Evolutionary conservation across 2,888 invertebrate genomes (phyloP), one percentile per base, ranked within the genome.

Genomic region (Schizaphis graminum): DNA sequence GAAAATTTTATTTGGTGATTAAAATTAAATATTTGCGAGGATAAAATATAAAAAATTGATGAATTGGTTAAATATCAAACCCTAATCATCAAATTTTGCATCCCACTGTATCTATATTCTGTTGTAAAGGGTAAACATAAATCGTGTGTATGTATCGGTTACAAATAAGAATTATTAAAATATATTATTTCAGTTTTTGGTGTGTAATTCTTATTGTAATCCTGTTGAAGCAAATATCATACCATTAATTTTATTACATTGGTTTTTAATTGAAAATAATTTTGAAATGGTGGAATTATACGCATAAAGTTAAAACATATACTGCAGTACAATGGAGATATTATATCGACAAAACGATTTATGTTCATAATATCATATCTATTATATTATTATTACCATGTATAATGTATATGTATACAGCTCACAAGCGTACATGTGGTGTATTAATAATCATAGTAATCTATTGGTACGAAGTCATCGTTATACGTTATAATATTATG

Each of bases 191-290:
- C 21, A 77, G 77, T 77, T 77, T 77, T 35, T 35, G n/a, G 35
- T 77, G 67, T 35, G 21, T 21, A 77, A 21, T 77, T 77, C 35
- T 77, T 77, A 77, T 77, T 77, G 35, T 77, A 21, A 35, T 77
- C 21, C 77, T 21, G 16, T 16, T 24, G n/a, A 5, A n/a, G n/a
- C 28, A n/a, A 35, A 35, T 35, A 77, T 35, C 16, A 77, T 35
- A 77, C 16, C 35, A 35, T 77, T 35, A 77, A 35, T 77, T 49
- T n/a, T n/a, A 56, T 56, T 56, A 28, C n/a, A 56, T 44, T 56
- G 26, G 26, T 26, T 56, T 41, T 89, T 89, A 89, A 89, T 56
- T 89, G 56, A 26, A 56, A 89, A 56, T 89, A 26, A 41, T 89
- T 89, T 89, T 28, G 41, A 57, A 89, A 41, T 13, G 56, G 26